phyloP scores from a whole-genome alignment of 2,888 invertebrate species.

The Augiades crinisus region DNA sequence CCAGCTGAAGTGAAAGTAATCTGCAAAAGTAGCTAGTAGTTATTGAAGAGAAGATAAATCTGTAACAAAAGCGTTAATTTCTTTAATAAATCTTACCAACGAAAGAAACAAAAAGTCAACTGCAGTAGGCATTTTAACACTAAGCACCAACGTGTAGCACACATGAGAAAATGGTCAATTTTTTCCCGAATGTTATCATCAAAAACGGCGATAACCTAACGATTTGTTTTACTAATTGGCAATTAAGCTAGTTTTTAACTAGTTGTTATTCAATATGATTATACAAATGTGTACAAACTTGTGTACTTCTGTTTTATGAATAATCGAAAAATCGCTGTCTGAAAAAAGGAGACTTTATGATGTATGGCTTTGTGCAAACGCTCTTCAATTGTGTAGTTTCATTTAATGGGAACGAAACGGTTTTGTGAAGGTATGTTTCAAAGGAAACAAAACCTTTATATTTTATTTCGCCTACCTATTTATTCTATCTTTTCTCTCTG shows the following conservation, averaged over 20 bases:
- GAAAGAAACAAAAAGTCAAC: neutral
- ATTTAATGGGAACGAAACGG: neutral
- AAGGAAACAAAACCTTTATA: neutral
- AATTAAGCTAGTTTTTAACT: neutral
- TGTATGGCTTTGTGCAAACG: too few relatives aligned
- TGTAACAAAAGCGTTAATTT: neutral
- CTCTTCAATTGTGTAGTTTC: too few relatives aligned
- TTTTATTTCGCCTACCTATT: neutral
- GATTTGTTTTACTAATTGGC: slow-evolving; percentile 13
- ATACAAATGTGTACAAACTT: too few relatives aligned
- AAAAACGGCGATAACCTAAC: neutral
- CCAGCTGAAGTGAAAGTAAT: slow-evolving; percentile 42
- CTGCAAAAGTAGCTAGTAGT: slow-evolving; percentile 7
- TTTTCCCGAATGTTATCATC: neutral
- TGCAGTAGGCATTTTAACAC: slow-evolving; percentile 1
- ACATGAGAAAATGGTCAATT: neutral
- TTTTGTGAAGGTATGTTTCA: neutral
- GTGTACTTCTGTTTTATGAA: too few relatives aligned
- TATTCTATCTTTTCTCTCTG: neutral
- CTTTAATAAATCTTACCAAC: slow-evolving; percentile 3
- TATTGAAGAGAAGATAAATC: neutral
- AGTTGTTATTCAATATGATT: neutral
- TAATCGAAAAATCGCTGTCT: too few relatives aligned
- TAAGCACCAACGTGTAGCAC: neutral
- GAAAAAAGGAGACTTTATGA: too few relatives aligned